Percentiles rank a stretch among this genome's conserved stretches.
Evolutionary conservation across 2,113 vertebrate genomes (phyloP).

Genomic region (Gymnogyps californianus): DNA sequence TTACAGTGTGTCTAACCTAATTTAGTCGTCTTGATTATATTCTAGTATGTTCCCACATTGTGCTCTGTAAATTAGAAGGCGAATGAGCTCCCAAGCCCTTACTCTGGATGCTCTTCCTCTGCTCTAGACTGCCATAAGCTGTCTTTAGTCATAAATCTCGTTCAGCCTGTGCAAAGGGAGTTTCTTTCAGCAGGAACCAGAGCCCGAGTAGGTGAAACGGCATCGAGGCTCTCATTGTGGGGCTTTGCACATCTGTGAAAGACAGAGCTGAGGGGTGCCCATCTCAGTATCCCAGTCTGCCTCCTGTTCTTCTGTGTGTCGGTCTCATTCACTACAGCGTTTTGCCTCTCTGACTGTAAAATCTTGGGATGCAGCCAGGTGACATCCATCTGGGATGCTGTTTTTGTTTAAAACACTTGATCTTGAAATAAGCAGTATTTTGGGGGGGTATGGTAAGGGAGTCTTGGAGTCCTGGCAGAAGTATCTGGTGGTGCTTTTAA

Average conservation of each 20-base stretch:
- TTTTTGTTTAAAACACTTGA: neutral
- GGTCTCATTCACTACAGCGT: rapidly evolving
- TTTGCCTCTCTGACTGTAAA: neutral
- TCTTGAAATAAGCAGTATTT: neutral
- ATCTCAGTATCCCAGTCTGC: neutral
- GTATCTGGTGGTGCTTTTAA: neutral
- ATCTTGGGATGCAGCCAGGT: neutral
- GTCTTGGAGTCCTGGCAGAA: neutral
- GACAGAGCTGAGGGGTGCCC: neutral
- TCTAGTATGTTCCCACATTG: neutral
- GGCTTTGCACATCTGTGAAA: neutral
- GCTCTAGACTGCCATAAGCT: neutral
- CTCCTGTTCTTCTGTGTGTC: neutral
- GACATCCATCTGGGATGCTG: neutral
- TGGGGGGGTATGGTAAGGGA: neutral
- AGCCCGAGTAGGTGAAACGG: neutral
- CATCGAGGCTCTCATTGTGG: rapidly evolving
- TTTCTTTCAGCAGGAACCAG: neutral
- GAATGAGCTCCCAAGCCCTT: neutral
- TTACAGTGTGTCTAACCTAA: neutral
- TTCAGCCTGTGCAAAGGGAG: neutral
- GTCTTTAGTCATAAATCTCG: neutral
- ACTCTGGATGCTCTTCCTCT: neutral
- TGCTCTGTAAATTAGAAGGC: neutral
- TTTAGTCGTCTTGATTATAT: neutral